A percentile compares a stretch with the other conserved stretches of the same genome.
phyloP scores from a whole-genome alignment of 2,113 vertebrate genomes.

The Cervus canadensis region DNA sequence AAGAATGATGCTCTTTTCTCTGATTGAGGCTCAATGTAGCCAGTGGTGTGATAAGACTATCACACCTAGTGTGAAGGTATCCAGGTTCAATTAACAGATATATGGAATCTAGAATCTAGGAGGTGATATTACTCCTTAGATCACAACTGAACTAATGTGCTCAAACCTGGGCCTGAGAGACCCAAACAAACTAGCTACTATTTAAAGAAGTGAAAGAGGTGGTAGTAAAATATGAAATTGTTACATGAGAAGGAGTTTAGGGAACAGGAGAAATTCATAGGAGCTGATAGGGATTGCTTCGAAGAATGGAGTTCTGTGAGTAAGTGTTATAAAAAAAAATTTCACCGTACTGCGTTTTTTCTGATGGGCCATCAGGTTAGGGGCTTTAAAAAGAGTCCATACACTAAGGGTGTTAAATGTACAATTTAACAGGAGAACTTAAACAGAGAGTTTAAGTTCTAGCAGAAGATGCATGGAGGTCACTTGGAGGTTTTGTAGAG shows the following conservation, averaged over 20 bases:
- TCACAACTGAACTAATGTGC: background rate
- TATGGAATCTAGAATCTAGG: background rate
- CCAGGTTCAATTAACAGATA: background rate
- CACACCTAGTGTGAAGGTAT: background rate
- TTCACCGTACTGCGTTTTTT: constrained; percentile 45
- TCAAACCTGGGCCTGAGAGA: background rate
- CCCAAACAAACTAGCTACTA: background rate
- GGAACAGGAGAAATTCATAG: background rate
- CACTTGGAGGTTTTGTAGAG: background rate
- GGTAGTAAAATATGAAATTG: constrained; percentile 8
- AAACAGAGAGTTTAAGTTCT: background rate
- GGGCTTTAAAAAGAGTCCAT: constrained; percentile 57
- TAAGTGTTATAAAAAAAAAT: constrained; percentile 53
- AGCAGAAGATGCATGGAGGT: background rate
- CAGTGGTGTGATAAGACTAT: background rate
- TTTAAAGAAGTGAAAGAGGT: background rate
- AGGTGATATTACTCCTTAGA: background rate
- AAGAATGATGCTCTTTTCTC: background rate
- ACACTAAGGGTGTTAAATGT: constrained; percentile 1
- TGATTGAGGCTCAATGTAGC: background rate
- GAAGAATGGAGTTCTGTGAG: constrained; percentile 56
- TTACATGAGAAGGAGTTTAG: background rate
- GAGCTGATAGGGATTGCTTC: constrained; percentile 60
- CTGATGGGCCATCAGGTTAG: background rate
- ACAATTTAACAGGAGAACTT: background rate